Conservation (phyloP, 2,797 vertebrate species). For the Rhinophrynus dorsalis region DNA sequence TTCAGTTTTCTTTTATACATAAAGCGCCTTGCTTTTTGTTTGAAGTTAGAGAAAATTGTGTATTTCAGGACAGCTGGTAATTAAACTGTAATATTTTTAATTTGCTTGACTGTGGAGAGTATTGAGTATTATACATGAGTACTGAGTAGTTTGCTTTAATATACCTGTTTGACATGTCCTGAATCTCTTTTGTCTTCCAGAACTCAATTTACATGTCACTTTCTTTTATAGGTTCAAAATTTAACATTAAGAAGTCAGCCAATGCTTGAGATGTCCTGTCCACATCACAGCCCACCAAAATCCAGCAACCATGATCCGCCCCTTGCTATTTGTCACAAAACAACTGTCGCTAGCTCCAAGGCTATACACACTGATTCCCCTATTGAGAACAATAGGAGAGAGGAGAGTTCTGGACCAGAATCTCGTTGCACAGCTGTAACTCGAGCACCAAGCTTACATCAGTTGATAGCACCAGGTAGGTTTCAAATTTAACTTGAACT, state of each 20-base stretch:
- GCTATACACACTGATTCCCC: constrained; percentile 72
- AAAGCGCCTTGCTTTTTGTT: no score
- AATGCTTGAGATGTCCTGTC: constrained; percentile 76
- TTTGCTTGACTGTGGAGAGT: no score
- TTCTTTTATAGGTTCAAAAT: constrained; percentile 79
- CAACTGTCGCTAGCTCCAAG: constrained; percentile 73
- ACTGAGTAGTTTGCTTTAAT: no score
- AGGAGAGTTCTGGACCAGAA: constrained; percentile 71
- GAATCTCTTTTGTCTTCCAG: no score
- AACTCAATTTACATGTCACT: no score
- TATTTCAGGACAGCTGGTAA: no score
- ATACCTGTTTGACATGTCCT: no score
- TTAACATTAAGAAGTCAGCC: constrained; percentile 83
- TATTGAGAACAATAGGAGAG: constrained; percentile 71
- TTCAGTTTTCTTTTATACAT: no score
- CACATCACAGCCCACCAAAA: constrained; percentile 84
- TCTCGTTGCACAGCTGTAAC: constrained; percentile 69
- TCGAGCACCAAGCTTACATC: constrained; percentile 74
- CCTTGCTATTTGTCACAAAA: constrained; percentile 79
- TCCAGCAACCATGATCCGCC: constrained; percentile 73
- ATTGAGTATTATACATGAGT: no score
- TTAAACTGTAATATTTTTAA: no score
- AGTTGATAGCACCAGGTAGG: constrained; percentile 81
- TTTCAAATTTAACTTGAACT: no score
- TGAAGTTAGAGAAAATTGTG: no score